Conservation (phyloP, 35 echinoderm and acorn worm species). For the Apostichopus japonicus region DNA sequence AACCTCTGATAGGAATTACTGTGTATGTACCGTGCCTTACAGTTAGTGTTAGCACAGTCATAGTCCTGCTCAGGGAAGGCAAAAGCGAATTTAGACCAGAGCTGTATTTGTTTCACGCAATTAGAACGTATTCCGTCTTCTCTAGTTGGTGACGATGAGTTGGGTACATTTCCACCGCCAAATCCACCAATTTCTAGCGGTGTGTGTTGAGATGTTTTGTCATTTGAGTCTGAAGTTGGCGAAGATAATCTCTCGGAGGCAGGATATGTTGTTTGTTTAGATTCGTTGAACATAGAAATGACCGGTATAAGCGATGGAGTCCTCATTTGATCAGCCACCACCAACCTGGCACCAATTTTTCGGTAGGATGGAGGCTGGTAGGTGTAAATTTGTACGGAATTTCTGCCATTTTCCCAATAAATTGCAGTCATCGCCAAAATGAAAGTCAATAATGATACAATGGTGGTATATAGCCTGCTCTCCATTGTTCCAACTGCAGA, state of each 20-base stretch:
- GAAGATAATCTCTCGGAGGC: no score
- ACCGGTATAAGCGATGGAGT: no score
- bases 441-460: background rate
- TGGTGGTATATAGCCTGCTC: background rate
- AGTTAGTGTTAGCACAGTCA: conserved; percentile 18
- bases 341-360: background rate
- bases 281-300: no score
- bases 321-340: background rate
- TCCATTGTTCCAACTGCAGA: background rate
- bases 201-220: no score
- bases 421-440: background rate
- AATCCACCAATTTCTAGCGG: background rate
- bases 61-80: conserved; percentile 17
- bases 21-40: conserved; percentile 14
- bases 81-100: background rate
- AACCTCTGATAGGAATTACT: conserved; percentile 7
- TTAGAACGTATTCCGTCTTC: background rate
- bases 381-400: background rate
- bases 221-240: no score
- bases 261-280: no score
- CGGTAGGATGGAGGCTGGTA: background rate
- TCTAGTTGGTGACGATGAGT: background rate
- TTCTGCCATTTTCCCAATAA: background rate
- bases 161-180: background rate
- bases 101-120: conserved; percentile 32